Base-by-base conservation (phyloP, 2,888 invertebrate genomes). In the Diplazon laetatorius region DNA sequence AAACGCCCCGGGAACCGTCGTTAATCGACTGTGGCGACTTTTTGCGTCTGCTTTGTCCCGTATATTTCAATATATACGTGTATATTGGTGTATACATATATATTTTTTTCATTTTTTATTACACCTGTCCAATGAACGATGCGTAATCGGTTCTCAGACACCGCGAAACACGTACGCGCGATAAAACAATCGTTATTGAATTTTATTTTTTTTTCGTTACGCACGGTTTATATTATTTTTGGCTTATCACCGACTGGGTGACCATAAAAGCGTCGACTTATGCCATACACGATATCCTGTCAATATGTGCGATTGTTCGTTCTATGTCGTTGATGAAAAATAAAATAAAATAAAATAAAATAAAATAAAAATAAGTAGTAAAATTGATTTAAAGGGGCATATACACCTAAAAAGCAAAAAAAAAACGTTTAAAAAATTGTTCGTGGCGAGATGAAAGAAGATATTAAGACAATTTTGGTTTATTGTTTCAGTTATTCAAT, bases 71-170 rank as follows among this genome's bases (percentile, higher is more conserved):
- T n/a, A n/a, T n/a, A n/a, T n/a, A n/a, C n/a, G n/a, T n/a, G n/a
- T n/a, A n/a, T n/a, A n/a, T n/a, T n/a, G n/a, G n/a, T n/a, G n/a
- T 30, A 30, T 30, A 30, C 6, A 2, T 30, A 30, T 30, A 30
- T 63, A 25, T 46, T 55, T 25, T 16, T 16, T 18, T 42, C n/a
- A 39, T 14, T 46, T 55, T n/a, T 14, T 22, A 16, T 30, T 14
- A 35, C 65, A 18, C 42, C 1, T 55, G n/a, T 9, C 48, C 50
- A 22, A 6, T 37, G 9, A 18, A 42, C 44, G 37, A 76, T 66
- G 57, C 71, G 37, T 73, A 73, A 73, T 72, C 12, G 55, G 62
- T 77, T 63, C 72, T 46, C 63, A 59, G 39, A 76, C 30, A 30
- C 35, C 9, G 12, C 42, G 55, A 35, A 48, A 68, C 66, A 71